Percentiles rank a stretch among this genome's conserved stretches.
These are phyloP conservation scores for Oncorhynchus gorbuscha DNA, from an alignment of 2,113 vertebrate species.

Conservation along the genomic window DNA sequence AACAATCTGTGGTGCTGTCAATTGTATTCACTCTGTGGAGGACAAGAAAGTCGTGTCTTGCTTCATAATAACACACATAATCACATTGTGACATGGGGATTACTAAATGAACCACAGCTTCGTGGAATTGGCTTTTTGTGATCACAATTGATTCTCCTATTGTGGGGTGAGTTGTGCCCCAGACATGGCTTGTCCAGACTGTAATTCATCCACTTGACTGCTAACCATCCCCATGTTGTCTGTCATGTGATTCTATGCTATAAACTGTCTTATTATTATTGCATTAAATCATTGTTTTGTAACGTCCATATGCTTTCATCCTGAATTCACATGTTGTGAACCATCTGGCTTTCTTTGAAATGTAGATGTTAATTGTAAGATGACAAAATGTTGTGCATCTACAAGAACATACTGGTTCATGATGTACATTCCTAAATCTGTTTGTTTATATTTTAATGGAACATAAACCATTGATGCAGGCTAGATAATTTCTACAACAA, in stretches of 20 bases:
- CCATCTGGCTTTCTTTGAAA: not conserved
- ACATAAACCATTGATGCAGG: no score
- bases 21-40: not conserved
- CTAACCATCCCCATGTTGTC: constrained; percentile 9
- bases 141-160: no score
- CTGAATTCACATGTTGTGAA: not conserved
- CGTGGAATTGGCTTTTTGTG: not conserved
- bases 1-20: not conserved
- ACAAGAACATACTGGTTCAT: no score
- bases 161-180: no score
- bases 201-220: not conserved
- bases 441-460: no score
- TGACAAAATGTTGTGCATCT: no score
- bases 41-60: not conserved
- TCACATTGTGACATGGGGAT: not conserved
- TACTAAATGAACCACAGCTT: not conserved
- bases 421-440: no score
- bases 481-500: no score
- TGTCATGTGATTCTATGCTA: constrained; percentile 12
- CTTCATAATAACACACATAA: not conserved
- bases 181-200: not conserved
- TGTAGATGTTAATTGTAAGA: no score
- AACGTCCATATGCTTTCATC: no score
- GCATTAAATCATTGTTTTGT: not conserved
- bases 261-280: not conserved